Evolutionary conservation across 2,888 invertebrate genomes (phyloP), one percentile per base, ranked within the genome.

Genomic region (Drosophila borealis): DNA sequence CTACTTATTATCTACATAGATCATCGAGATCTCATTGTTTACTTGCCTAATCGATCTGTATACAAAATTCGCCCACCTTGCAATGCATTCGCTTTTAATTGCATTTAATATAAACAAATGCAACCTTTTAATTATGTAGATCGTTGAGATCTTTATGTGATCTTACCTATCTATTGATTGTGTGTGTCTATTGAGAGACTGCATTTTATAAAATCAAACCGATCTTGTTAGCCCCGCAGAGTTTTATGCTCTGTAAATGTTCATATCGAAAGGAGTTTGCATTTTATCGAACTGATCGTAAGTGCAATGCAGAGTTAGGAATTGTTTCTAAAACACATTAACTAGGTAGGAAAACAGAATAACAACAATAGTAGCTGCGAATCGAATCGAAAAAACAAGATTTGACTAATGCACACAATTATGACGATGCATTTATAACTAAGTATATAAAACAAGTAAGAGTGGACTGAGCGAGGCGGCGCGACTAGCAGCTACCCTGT

Each of bases 371-470:
- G 49, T 34, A n/a, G 14, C 29, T 29, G 10, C 33, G 29, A 29
- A 49, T 49, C 25, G 42, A 6, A 42, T 44, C 13, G 29, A 45
- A 61, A 63, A 29, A 39, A 25, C 57, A 14, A 50, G 50, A 50
- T 59, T 41, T 42, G 49, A 55, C 49, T 37, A 59, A 60, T 45
- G 44, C 53, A 53, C 53, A 25, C 13, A 9, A 36, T 6, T 17
- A 8, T 46, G 46, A 46, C 44, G 44, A 8, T 13, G 44, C 44
- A 13, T n/a, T 39, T 39, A 21, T 44, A 39, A 39, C 11, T 44
- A 17, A 17, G 17, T 17, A 41, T 25, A 14, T 9, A 34, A 25
- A 55, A 42, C 53, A 41, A 53, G 19, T 19, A 41, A 33, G 10
- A 8, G 9, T 11, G 1, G 4, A n/a, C n/a, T 3, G 2, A 8